These are phyloP conservation scores for Subacronicta megacephala DNA, from an alignment of 2,888 invertebrate genomes.

Conservation along the genomic window DNA sequence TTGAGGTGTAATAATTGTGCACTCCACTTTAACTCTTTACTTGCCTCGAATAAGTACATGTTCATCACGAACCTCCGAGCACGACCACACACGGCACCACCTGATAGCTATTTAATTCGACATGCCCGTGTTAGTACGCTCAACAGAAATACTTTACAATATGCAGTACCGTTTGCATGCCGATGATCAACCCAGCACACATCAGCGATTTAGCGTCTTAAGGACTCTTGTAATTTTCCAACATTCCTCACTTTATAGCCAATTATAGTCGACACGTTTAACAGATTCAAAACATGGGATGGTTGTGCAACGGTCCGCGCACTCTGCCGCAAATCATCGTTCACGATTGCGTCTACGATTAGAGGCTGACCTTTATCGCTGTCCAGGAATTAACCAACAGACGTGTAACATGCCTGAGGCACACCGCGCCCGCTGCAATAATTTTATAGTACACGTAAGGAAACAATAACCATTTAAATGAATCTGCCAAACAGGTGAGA, in stretches of 20 bases:
- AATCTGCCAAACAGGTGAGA: conserved; percentile 11
- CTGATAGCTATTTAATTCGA: conserved; percentile 49
- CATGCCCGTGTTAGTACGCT: conserved; percentile 48
- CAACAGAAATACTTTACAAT: conserved; percentile 36
- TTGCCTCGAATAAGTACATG: conserved; percentile 22
- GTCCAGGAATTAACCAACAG: conserved; percentile 68
- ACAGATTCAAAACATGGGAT: conserved; percentile 27
- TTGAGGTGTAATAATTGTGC: conserved; percentile 30
- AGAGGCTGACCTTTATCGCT: conserved; percentile 53
- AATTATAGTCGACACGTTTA: conserved; percentile 37
- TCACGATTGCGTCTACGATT: conserved; percentile 40
- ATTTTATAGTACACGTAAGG: conserved; percentile 46
- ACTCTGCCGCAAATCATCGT: conserved; percentile 38
- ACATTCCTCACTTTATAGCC: conserved; percentile 46
- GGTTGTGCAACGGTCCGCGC: conserved; percentile 40
- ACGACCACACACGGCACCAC: conserved; percentile 19
- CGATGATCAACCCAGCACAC: conserved; percentile 26
- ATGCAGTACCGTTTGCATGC: conserved; percentile 38
- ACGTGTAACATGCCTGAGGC: conserved; percentile 28
- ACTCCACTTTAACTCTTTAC: conserved; percentile 26
- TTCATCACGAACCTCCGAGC: conserved; percentile 34
- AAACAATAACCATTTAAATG: conserved; percentile 32
- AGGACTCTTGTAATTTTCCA: conserved; percentile 22
- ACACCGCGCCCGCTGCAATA: conserved; percentile 35
- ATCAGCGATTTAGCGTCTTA: conserved; percentile 27